Evolutionary conservation across 2,888 invertebrate genomes (phyloP).

Genomic region (Crossocerus cetratus): DNA sequence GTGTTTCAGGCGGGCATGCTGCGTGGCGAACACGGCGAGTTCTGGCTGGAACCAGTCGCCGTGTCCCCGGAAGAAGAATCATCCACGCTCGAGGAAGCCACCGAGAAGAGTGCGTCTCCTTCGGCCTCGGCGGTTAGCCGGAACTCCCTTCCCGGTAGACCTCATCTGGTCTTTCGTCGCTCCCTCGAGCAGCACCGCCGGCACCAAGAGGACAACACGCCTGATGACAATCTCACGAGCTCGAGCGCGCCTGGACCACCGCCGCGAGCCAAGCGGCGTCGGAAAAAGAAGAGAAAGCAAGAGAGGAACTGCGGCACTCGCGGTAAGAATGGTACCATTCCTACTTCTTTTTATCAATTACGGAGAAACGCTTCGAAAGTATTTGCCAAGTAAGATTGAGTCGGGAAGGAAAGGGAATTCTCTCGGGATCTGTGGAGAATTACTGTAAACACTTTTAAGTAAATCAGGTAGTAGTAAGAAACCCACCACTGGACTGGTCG

Average conservation of each 20-base stretch:
- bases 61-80: conserved; percentile 51
- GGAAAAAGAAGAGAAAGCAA: conserved; percentile 78
- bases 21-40: conserved; percentile 70
- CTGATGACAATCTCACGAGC: neutral
- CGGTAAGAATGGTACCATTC: conserved; percentile 64
- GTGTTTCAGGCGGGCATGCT: conserved; percentile 73
- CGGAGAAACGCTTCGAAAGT: no score
- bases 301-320: conserved; percentile 77
- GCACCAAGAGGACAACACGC: neutral
- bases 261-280: conserved; percentile 55
- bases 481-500: no score
- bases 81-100: conserved; percentile 33
- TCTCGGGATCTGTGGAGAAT: no score
- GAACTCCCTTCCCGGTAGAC: conserved; percentile 53
- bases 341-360: neutral
- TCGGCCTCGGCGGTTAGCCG: conserved; percentile 15
- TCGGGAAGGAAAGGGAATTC: no score
- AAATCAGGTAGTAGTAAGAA: no score
- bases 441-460: no score
- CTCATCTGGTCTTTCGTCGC: conserved; percentile 60
- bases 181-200: conserved; percentile 36
- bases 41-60: conserved; percentile 75
- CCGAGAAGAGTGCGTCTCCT: conserved; percentile 51
- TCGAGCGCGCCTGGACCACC: conserved; percentile 47
- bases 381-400: no score